Conservation (phyloP, 2,797 vertebrate species). For the Amniataba percoides region DNA sequence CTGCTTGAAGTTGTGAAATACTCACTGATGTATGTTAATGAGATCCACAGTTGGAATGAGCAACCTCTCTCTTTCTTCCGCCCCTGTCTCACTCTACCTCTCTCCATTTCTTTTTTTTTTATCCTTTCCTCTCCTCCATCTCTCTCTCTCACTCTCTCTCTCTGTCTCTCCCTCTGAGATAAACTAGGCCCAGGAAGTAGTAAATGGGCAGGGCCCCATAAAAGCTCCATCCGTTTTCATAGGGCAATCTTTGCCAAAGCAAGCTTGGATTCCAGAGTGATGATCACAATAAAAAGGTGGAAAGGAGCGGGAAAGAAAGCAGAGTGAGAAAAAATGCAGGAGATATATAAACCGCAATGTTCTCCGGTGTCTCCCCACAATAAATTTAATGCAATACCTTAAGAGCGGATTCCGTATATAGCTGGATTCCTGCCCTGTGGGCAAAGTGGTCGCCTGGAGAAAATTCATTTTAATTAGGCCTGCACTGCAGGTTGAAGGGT, state of each 20-base stretch:
- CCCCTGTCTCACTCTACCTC: constrained; percentile 63
- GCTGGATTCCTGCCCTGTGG: constrained; percentile 82
- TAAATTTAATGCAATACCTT: constrained; percentile 86
- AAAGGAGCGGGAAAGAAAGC: constrained; percentile 68
- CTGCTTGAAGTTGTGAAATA: constrained; percentile 86
- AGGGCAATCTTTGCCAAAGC: constrained; percentile 83
- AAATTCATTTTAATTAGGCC: constrained; percentile 89
- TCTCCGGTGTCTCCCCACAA: constrained; percentile 81
- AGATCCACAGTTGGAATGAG: constrained; percentile 82
- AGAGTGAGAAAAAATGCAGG: constrained; percentile 57
- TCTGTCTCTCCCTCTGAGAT: constrained; percentile 61
- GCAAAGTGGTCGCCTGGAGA: constrained; percentile 85
- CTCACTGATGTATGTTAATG: constrained; percentile 87
- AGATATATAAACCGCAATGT: constrained; percentile 84
- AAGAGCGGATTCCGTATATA: constrained; percentile 80
- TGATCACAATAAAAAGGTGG: constrained; percentile 85
- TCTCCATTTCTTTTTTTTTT: constrained; percentile 41
- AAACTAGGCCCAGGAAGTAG: constrained; percentile 79
- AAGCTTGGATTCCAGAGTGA: constrained; percentile 83
- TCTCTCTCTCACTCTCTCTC: constrained; percentile 8
- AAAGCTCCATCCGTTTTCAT: constrained; percentile 82
- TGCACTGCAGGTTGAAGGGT: constrained; percentile 84
- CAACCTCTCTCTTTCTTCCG: constrained; percentile 63
- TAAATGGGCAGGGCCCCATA: constrained; percentile 80
- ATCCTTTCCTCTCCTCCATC: constrained; percentile 36